A percentile compares a stretch with the other conserved stretches of the same genome.
phyloP scores from a whole-genome alignment of 2,113 vertebrate species.

The Pyxicephalus adspersus region DNA sequence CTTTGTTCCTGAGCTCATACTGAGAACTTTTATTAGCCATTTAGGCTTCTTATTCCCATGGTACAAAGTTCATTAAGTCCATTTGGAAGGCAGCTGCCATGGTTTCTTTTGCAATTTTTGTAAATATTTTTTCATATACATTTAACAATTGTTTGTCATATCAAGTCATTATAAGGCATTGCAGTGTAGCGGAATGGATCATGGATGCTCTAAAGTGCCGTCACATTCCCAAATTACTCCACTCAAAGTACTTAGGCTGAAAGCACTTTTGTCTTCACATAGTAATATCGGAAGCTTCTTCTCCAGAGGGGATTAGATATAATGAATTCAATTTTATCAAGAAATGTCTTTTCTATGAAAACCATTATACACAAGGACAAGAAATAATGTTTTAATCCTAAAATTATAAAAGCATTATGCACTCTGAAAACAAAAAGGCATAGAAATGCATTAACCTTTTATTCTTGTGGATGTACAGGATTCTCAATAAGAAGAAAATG shows the following conservation, averaged over 20 bases:
- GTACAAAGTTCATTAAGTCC: no score
- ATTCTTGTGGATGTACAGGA: background rate
- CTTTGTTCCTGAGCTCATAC: no score
- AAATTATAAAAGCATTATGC: conserved; percentile 45
- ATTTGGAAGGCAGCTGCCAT: no score
- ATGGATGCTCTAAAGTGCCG: background rate
- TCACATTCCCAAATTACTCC: background rate
- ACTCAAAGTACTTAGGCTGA: conserved; percentile 24
- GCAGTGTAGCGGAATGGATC: background rate
- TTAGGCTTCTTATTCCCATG: no score
- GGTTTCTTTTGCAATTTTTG: no score
- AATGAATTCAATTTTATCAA: conserved; percentile 49
- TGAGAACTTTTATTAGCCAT: no score
- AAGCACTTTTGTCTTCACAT: conserved; percentile 15
- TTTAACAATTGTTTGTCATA: background rate
- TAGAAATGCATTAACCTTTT: conserved; percentile 42
- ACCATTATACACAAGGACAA: conserved; percentile 34
- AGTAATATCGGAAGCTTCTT: conserved; percentile 24
- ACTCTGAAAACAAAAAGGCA: conserved; percentile 28
- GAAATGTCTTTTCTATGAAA: conserved; percentile 41
- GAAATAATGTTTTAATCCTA: conserved; percentile 35
- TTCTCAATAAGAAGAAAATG: conserved; percentile 11
- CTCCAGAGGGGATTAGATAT: conserved; percentile 38
- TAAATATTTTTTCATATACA: background rate
- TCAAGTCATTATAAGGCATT: background rate